phyloP scores from a whole-genome alignment of 1,140 invertebrate genomes.

The Xylocopa sonorina region DNA sequence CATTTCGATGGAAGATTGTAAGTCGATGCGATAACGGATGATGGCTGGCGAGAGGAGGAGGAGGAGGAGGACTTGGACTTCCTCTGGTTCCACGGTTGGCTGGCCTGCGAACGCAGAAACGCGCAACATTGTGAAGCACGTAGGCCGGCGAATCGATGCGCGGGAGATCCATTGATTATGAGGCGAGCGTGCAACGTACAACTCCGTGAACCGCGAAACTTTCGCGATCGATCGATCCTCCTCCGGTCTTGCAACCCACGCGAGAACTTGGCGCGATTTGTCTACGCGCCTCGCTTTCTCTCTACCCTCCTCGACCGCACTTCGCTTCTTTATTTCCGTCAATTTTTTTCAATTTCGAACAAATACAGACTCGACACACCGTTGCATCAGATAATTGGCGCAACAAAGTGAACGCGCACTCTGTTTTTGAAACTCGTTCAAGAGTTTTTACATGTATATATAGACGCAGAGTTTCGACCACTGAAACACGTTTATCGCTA shows the following conservation, averaged over 20 bases:
- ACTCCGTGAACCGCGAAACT: constrained; percentile 31
- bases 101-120: constrained; percentile 54
- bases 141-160: constrained; percentile 43
- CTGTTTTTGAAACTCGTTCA: too few relatives aligned
- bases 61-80: constrained; percentile 56
- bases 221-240: constrained; percentile 57
- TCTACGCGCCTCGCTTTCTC: neutral
- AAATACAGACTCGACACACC: too few relatives aligned
- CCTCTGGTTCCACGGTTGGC: constrained; percentile 64
- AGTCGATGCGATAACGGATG: too few relatives aligned
- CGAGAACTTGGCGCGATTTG: constrained; percentile 15
- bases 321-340: neutral
- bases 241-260: constrained; percentile 42
- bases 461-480: too few relatives aligned
- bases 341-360: too few relatives aligned
- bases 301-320: neutral
- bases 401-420: too few relatives aligned
- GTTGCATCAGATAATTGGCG: too few relatives aligned
- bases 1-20: too few relatives aligned
- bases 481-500: too few relatives aligned
- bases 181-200: constrained; percentile 27
- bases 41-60: too few relatives aligned
- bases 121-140: constrained; percentile 61
- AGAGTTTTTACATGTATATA: too few relatives aligned
- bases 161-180: constrained; percentile 56